These are phyloP conservation scores for Lepidocyrtinus sp. DNA, from an alignment of 2,888 invertebrate genomes.

Conservation along the genomic window DNA sequence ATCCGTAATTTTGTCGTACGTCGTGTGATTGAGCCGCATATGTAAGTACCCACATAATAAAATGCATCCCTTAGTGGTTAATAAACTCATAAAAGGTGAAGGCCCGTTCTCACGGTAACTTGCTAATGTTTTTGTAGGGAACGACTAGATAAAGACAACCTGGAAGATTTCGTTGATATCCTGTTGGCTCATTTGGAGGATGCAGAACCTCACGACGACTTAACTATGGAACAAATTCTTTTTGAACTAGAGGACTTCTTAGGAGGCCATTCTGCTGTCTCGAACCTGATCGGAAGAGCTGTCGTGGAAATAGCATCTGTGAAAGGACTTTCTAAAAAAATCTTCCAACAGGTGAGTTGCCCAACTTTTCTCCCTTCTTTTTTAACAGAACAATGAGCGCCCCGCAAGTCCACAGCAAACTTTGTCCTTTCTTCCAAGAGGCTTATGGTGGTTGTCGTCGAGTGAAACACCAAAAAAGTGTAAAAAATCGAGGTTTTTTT, in stretches of 20 bases:
- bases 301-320: constrained; percentile 80
- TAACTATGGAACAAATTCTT: constrained; percentile 70
- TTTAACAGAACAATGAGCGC: too few species aligned
- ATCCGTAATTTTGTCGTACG: constrained; percentile 83
- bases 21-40: constrained; percentile 77
- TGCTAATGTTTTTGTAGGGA: too few species aligned
- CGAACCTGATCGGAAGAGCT: constrained; percentile 85
- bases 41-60: constrained; percentile 67
- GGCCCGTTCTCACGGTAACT: too few species aligned
- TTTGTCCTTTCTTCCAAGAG: too few species aligned
- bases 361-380: too few species aligned
- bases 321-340: constrained; percentile 77
- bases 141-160: constrained; percentile 71
- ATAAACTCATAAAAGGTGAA: too few species aligned
- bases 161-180: constrained; percentile 86
- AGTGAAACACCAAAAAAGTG: too few species aligned
- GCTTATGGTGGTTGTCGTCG: too few species aligned
- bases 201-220: constrained; percentile 72
- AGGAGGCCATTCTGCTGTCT: constrained; percentile 90
- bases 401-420: too few species aligned
- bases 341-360: constrained; percentile 78
- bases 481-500: too few species aligned
- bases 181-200: constrained; percentile 81
- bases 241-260: constrained; percentile 81
- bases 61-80: too few species aligned